phyloP scores from a whole-genome alignment of 2,113 vertebrate genomes.

The Corythaixoides concolor region DNA sequence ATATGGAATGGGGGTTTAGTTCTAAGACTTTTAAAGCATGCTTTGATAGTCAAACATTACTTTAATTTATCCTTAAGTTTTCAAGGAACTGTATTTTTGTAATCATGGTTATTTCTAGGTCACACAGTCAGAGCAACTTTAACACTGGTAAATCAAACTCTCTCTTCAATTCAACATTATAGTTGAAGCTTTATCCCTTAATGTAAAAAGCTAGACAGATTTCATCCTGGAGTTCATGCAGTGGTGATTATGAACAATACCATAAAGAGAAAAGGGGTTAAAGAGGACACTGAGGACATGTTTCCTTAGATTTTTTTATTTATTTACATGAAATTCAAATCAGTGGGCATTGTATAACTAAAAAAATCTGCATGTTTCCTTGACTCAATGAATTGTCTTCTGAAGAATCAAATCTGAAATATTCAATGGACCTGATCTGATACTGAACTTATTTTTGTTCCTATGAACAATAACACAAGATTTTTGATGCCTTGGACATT shows the following conservation, averaged over 20 bases:
- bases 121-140: constrained; percentile 13
- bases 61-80: constrained; percentile 52
- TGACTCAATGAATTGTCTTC: background rate
- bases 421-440: background rate
- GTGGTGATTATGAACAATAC: background rate
- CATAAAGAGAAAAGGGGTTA: background rate
- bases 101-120: constrained; percentile 6
- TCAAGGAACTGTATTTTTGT: background rate
- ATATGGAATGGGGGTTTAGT: background rate
- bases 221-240: background rate
- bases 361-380: background rate
- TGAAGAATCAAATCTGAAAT: background rate
- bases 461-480: background rate
- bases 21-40: constrained; percentile 33
- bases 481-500: background rate
- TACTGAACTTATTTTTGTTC: background rate
- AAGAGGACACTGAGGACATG: background rate
- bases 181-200: constrained; percentile 26
- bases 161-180: constrained; percentile 17
- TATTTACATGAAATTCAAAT: background rate
- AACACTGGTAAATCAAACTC: constrained; percentile 19
- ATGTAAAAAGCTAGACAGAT: constrained; percentile 1
- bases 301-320: background rate
- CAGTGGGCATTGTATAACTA: background rate
- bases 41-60: constrained; percentile 21